Evolutionary conservation across 2,113 vertebrate species (phyloP).

Genomic region (Aix galericulata): DNA sequence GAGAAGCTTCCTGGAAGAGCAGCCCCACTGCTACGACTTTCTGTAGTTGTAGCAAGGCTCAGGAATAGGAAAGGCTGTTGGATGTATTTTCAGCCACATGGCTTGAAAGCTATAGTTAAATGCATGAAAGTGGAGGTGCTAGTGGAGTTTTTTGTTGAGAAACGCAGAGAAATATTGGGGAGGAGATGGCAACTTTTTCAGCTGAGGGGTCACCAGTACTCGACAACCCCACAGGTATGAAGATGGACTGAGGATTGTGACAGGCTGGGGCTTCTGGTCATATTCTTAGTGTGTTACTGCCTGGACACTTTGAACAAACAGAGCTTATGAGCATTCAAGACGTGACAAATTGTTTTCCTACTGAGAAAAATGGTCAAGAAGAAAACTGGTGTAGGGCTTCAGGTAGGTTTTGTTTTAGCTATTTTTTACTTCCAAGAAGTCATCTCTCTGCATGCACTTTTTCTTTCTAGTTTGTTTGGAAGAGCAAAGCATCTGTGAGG

Average conservation of each 20-base stretch:
- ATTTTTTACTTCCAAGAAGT: background rate
- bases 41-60: background rate
- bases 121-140: slow-evolving; percentile 78
- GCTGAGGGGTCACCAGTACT: slow-evolving; percentile 72
- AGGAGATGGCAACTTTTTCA: slow-evolving; percentile 75
- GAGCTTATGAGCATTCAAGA: background rate
- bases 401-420: background rate
- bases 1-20: background rate
- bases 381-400: background rate
- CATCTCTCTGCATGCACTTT: background rate
- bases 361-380: background rate
- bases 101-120: background rate
- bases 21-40: background rate
- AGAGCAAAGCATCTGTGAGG: background rate
- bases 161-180: slow-evolving; percentile 83
- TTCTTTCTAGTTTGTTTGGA: background rate
- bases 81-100: background rate
- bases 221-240: slow-evolving; percentile 68
- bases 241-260: background rate
- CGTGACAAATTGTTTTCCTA: background rate
- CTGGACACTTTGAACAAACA: background rate
- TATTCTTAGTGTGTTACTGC: background rate
- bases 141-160: slow-evolving; percentile 85
- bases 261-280: background rate
- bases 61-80: background rate